Conservation (phyloP, 2,888 invertebrate species). For the Clivina fossor region DNA sequence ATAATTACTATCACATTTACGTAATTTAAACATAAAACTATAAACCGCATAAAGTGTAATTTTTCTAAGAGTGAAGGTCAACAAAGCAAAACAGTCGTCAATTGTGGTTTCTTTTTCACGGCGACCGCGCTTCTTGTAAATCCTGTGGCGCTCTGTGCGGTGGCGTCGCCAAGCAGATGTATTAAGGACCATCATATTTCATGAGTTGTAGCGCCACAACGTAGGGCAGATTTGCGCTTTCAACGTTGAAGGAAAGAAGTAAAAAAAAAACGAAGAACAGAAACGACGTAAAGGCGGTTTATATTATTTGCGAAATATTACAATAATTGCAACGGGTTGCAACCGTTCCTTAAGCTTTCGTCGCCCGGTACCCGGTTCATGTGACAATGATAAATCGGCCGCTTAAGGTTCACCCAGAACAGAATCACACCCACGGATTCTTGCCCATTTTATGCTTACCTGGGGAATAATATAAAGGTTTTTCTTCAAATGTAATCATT, state of each 20-base stretch:
- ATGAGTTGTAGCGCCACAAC: slow-evolving; percentile 1
- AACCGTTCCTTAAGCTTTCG: not conserved
- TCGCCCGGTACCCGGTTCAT: too few relatives aligned
- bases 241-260: not conserved
- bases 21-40: too few relatives aligned
- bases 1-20: too few relatives aligned
- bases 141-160: slow-evolving; percentile 15
- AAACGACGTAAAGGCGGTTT: not conserved
- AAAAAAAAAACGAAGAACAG: not conserved
- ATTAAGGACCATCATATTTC: slow-evolving; percentile 13
- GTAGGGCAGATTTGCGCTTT: not conserved
- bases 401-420: too few relatives aligned
- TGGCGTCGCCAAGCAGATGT: slow-evolving; percentile 12
- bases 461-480: too few relatives aligned
- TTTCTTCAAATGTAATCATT: too few relatives aligned
- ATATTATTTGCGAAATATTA: slow-evolving; percentile 3
- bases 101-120: not conserved
- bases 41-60: too few relatives aligned
- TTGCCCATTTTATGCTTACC: too few relatives aligned
- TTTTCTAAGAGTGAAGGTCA: too few relatives aligned
- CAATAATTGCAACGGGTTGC: not conserved
- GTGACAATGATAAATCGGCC: too few relatives aligned
- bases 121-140: slow-evolving; percentile 5
- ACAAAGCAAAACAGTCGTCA: too few relatives aligned
- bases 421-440: too few relatives aligned